A percentile compares a stretch with the other conserved stretches of the same genome.
phyloP scores from a whole-genome alignment of 2,888 invertebrate species.

The Leptarthrus brevirostris region DNA sequence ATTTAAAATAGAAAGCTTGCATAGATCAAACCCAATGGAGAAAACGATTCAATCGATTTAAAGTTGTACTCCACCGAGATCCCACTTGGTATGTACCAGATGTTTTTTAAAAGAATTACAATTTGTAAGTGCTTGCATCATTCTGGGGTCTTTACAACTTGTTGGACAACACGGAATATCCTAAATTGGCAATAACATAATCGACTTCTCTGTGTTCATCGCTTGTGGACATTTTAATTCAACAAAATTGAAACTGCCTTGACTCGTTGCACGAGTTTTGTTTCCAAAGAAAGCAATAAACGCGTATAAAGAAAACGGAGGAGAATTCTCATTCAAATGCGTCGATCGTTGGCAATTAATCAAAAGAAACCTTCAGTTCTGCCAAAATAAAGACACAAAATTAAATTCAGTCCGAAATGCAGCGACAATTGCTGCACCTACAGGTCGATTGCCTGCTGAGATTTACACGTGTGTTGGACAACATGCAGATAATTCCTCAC shows the following conservation, averaged over 20 bases:
- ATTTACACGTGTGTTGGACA: not conserved
- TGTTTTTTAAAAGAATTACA: too few relatives aligned
- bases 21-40: too few relatives aligned
- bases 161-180: too few relatives aligned
- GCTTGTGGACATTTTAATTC: too few relatives aligned
- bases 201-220: too few relatives aligned
- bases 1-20: too few relatives aligned
- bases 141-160: too few relatives aligned
- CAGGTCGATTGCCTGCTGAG: not conserved
- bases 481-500: not conserved
- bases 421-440: not conserved
- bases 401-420: not conserved
- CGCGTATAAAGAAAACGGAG: not conserved
- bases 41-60: too few relatives aligned
- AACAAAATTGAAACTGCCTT: not conserved
- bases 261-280: not conserved
- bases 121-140: too few relatives aligned
- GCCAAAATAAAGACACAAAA: conserved; percentile 5
- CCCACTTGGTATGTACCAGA: too few relatives aligned
- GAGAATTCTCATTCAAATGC: conserved; percentile 19
- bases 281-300: not conserved
- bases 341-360: conserved; percentile 4
- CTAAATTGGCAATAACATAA: too few relatives aligned
- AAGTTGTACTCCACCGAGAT: too few relatives aligned
- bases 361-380: not conserved